Conservation (phyloP, 2,888 invertebrate genomes). For the Ceramica pisi region DNA sequence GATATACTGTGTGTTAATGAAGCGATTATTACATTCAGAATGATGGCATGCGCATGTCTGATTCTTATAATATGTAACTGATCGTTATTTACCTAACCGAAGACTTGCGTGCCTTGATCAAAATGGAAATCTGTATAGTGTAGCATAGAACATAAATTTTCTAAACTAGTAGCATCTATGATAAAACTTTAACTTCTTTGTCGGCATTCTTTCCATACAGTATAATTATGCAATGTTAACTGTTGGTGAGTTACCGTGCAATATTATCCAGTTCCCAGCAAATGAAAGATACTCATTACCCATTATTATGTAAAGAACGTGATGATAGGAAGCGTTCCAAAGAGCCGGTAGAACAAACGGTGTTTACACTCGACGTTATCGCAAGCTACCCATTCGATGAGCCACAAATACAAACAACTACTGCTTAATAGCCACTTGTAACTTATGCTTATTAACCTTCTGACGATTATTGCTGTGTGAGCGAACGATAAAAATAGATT, state of each 20-base stretch:
- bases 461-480: conserved; percentile 46
- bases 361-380: conserved; percentile 79
- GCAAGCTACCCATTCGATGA: conserved; percentile 77
- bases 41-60: conserved; percentile 9
- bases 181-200: not conserved
- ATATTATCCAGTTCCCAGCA: conserved; percentile 20
- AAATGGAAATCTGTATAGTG: not conserved
- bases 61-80: conserved; percentile 5
- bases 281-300: conserved; percentile 39
- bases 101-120: not conserved
- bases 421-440: conserved; percentile 71
- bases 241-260: not conserved
- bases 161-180: not conserved
- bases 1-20: conserved; percentile 44
- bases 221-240: not conserved
- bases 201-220: not conserved
- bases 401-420: conserved; percentile 74
- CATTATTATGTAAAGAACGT: conserved; percentile 51
- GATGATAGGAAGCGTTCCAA: conserved; percentile 64
- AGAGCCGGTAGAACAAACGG: conserved; percentile 57
- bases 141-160: not conserved
- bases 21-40: conserved; percentile 23
- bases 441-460: conserved; percentile 64
- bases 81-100: not conserved
- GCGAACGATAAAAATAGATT: conserved; percentile 26